These are phyloP conservation scores for Zaprionus camerounensis DNA, from an alignment of 1,140 invertebrate genomes.

Conservation along the genomic window DNA sequence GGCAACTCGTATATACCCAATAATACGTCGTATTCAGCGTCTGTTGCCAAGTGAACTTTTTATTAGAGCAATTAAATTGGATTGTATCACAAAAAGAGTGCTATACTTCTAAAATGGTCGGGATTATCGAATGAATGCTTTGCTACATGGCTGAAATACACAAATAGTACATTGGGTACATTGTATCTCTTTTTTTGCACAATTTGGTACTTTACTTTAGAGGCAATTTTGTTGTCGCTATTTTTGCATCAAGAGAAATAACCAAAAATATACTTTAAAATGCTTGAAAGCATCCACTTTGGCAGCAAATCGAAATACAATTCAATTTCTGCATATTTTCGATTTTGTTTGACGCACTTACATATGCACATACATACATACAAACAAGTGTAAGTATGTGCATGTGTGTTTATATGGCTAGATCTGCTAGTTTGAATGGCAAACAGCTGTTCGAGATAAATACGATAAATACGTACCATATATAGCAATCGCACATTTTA, in stretches of 20 bases:
- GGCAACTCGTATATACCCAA: conserved; percentile 26
- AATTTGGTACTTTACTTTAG: conserved; percentile 8
- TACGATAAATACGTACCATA: no score
- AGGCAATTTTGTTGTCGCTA: conserved; percentile 10
- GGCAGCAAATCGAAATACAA: conserved; percentile 23
- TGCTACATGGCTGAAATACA: conserved; percentile 8
- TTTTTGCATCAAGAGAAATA: conserved; percentile 10
- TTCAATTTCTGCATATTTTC: conserved; percentile 15
- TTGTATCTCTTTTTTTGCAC: conserved; percentile 10
- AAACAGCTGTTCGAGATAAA: conserved; percentile 32
- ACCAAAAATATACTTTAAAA: conserved; percentile 11
- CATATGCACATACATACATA: neutral
- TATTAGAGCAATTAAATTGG: conserved; percentile 48
- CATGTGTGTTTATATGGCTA: neutral
- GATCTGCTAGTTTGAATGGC: neutral
- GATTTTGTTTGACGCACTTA: conserved; percentile 23
- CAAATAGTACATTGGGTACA: conserved; percentile 5
- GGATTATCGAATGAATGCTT: conserved; percentile 25
- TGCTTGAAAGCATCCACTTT: conserved; percentile 3
- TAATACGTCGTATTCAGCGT: conserved; percentile 26
- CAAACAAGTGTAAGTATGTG: neutral
- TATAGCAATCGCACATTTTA: neutral
- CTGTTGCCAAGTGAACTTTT: conserved; percentile 47
- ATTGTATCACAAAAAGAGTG: conserved; percentile 35
- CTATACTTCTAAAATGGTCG: conserved; percentile 14